Evolutionary conservation across 2,888 invertebrate species (phyloP).

Genomic region (Melieria picta): DNA sequence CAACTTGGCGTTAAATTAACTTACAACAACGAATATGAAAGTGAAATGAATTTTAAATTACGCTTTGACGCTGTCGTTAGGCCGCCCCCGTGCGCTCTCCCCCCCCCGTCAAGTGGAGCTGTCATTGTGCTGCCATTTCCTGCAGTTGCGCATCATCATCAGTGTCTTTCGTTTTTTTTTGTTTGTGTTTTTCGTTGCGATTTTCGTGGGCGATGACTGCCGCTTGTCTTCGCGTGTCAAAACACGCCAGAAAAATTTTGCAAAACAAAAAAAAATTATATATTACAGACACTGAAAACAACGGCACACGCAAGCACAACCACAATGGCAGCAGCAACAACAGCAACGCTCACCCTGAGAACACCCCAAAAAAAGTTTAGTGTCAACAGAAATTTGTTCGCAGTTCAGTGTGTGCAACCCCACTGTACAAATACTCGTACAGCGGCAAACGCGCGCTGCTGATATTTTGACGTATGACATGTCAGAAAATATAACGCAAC

Average conservation of each 20-base stretch:
- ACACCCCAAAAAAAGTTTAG: too few relatives aligned
- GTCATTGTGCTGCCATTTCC: not conserved
- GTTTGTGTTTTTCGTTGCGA: not conserved
- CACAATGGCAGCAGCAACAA: too few relatives aligned
- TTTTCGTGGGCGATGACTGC: not conserved
- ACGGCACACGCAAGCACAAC: too few relatives aligned
- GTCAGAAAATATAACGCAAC: too few relatives aligned
- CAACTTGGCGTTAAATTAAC: slow-evolving; percentile 46
- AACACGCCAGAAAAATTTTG: not conserved
- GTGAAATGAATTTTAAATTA: slow-evolving; percentile 45
- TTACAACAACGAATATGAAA: slow-evolving; percentile 37
- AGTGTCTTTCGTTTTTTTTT: not conserved
- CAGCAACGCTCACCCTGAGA: too few relatives aligned
- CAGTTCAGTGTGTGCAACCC: too few relatives aligned
- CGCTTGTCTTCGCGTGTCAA: slow-evolving; percentile 17
- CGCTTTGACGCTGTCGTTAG: slow-evolving; percentile 22
- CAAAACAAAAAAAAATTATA: too few relatives aligned
- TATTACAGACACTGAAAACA: too few relatives aligned
- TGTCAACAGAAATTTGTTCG: too few relatives aligned
- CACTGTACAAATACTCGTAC: too few relatives aligned
- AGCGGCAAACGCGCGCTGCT: too few relatives aligned
- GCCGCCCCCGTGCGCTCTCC: not conserved
- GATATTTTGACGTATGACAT: too few relatives aligned
- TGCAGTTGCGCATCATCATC: not conserved
- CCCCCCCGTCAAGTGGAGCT: not conserved